These are phyloP conservation scores for Amphipyra tragopoginis DNA, from an alignment of 2,888 invertebrate genomes.

Conservation along the genomic window DNA sequence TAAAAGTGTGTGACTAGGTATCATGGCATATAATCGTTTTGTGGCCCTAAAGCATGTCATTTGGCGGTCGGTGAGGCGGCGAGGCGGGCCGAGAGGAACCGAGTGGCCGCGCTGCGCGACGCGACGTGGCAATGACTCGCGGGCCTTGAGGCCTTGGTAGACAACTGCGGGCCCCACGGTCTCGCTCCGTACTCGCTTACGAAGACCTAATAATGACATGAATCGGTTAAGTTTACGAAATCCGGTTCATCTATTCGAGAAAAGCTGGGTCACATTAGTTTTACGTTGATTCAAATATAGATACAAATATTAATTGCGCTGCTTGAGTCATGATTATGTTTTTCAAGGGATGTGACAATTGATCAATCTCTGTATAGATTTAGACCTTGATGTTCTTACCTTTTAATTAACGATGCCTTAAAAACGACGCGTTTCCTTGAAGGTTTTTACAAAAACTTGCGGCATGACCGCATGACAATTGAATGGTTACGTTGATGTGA, in stretches of 20 bases:
- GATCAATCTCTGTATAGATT: background rate
- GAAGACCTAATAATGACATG: conserved; percentile 30
- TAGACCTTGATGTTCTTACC: conserved; percentile 8
- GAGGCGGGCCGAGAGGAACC: conserved; percentile 64
- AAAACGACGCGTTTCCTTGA: background rate
- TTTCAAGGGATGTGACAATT: conserved; percentile 11
- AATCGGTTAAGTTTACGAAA: conserved; percentile 42
- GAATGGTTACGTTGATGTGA: too few species aligned
- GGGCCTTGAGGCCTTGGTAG: conserved; percentile 77
- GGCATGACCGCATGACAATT: too few species aligned
- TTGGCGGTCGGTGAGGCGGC: conserved; percentile 66
- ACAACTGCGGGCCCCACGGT: conserved; percentile 70
- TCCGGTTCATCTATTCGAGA: conserved; percentile 50
- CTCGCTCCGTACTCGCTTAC: conserved; percentile 37
- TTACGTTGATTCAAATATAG: conserved; percentile 20
- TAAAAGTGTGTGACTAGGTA: conserved; percentile 14
- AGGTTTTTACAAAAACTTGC: background rate
- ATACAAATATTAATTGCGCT: background rate
- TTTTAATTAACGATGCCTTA: background rate
- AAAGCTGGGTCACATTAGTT: conserved; percentile 42
- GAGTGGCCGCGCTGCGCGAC: conserved; percentile 52
- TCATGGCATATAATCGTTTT: conserved; percentile 26
- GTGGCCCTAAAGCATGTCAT: conserved; percentile 58
- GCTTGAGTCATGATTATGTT: background rate
- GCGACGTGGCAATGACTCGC: conserved; percentile 81